Evolutionary conservation across 2,797 vertebrate genomes (phyloP), one percentile per base, ranked within the genome.

Genomic region (Halcyon chelicuti): DNA sequence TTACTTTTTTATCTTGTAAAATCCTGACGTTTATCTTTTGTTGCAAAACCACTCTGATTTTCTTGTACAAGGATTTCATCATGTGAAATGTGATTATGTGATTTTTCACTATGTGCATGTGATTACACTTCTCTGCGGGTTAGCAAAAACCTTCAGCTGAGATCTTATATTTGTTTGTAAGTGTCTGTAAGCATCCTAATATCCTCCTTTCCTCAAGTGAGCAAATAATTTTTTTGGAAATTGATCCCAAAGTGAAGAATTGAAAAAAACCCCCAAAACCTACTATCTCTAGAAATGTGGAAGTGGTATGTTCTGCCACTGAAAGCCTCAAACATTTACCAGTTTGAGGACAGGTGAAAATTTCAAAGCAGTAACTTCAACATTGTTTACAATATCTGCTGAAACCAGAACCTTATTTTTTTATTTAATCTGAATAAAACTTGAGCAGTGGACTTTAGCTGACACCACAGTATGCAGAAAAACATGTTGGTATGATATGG

Each of bases 401-500:
- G n/a, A 82, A 81, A 42, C 8, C 5, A 29, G 42, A 58, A 46
- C 31, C 18, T 61, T 29, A 14, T 0, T 21, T 61, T 61, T 77
- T 67, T 66, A 2, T 31, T 83, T 51, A 17, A 71, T 55, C 25
- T 57, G 25, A 92, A 74, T 62, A 75, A 90, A 61, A 4, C 9
- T 40, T 54, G 28, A 88, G 11, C 15, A 37, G 4, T 19, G 14
- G 37, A 79, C 6, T 76, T 73, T 37, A 62, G 7, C n/a, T 83
- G n/a, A 19, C 0, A 1, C 7, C 39, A 23, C 5, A 62, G 15
- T 23, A 62, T 19, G 28, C 28, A 89, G 71, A 46, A 91, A 79
- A 77, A n/a, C 0, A 0, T 1, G 7, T 29, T 58, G 6, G 6
- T 55, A 5, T 65, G 70, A 51, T 4, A 1, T 9, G 7, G 35